phyloP scores from a whole-genome alignment of 2,113 vertebrate species.

The Proterorhinus semilunaris region DNA sequence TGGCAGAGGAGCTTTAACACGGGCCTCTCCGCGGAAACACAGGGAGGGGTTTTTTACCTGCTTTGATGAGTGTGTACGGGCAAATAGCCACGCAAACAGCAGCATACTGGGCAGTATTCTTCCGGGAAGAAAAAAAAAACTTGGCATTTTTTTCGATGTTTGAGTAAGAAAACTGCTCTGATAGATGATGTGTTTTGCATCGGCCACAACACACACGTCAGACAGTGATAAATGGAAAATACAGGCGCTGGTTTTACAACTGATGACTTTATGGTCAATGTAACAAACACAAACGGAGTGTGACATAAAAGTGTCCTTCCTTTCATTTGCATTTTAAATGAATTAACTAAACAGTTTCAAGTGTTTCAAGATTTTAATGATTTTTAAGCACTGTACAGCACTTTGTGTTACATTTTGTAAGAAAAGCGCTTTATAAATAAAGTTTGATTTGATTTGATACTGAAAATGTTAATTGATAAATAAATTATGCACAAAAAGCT shows the following conservation, averaged over 20 bases:
- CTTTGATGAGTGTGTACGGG: slow-evolving; percentile 33
- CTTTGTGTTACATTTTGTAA: too few species aligned
- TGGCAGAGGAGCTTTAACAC: slow-evolving; percentile 16
- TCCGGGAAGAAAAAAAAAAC: slow-evolving; percentile 35
- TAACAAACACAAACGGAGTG: not conserved
- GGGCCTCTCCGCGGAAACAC: not conserved
- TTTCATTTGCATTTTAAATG: too few species aligned
- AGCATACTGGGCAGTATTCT: not conserved
- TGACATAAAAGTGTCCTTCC: too few species aligned
- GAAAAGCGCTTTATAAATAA: too few species aligned
- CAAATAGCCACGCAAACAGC: slow-evolving; percentile 36
- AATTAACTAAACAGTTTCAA: too few species aligned
- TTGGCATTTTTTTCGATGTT: slow-evolving; percentile 26
- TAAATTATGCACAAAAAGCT: too few species aligned
- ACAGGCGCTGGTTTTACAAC: not conserved
- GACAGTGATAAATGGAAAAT: not conserved
- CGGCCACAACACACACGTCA: not conserved
- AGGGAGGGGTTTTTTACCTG: slow-evolving; percentile 2
- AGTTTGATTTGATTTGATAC: too few species aligned
- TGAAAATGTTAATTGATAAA: too few species aligned
- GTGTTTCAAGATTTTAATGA: too few species aligned
- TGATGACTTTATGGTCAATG: not conserved
- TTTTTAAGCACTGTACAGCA: too few species aligned
- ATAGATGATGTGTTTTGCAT: slow-evolving; percentile 25
- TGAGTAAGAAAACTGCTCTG: slow-evolving; percentile 27